Conservation (phyloP, 1,140 invertebrate genomes). For the Coptotermes formosanus region DNA sequence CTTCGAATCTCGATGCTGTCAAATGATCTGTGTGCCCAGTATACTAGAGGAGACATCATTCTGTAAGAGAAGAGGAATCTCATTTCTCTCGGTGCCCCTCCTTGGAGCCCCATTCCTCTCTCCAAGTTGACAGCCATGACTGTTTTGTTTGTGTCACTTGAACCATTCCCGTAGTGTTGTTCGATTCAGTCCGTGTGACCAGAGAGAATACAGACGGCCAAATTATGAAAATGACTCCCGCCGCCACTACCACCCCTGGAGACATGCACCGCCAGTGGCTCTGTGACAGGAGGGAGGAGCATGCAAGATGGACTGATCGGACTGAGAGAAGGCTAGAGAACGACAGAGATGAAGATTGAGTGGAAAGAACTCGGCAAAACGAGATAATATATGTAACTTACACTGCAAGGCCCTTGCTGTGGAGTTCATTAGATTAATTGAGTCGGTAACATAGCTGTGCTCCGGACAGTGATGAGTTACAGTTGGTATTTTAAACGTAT, state of each 20-base stretch:
- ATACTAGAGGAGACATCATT: neutral
- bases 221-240: conserved; percentile 59
- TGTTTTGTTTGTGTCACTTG: conserved; percentile 32
- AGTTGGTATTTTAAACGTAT: too few relatives aligned
- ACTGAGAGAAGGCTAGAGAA: neutral
- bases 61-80: neutral
- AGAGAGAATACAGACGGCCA: conserved; percentile 56
- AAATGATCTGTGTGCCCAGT: neutral
- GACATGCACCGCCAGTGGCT: neutral
- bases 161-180: conserved; percentile 43
- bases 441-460: too few relatives aligned
- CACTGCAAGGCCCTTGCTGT: neutral
- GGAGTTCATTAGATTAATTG: too few relatives aligned
- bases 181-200: conserved; percentile 46
- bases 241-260: conserved; percentile 13
- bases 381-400: neutral
- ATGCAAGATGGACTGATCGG: neutral
- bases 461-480: too few relatives aligned
- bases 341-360: neutral
- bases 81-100: conserved; percentile 12
- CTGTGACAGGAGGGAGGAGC: neutral
- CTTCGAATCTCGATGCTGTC: neutral
- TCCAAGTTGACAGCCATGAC: neutral
- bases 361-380: neutral
- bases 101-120: conserved; percentile 15